A percentile compares a stretch with the other conserved stretches of the same genome.
Conservation (phyloP, 2,888 invertebrate genomes). For the Dynastes hyllus region DNA sequence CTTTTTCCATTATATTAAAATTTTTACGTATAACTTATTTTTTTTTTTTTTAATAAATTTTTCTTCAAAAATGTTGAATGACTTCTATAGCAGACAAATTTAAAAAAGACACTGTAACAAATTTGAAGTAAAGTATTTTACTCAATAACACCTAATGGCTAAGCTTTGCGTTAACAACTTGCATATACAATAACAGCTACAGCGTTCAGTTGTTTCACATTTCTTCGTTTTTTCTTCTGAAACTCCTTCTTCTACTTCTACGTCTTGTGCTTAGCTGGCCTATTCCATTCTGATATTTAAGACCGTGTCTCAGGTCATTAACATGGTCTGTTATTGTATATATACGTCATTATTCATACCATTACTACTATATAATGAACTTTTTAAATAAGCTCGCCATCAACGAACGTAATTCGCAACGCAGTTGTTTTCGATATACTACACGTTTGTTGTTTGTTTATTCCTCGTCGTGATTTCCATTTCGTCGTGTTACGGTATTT, state of each 20-base stretch:
- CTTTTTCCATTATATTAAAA: too few species aligned
- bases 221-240: slow-evolving; percentile 10
- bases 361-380: slow-evolving; percentile 35
- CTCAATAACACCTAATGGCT: too few species aligned
- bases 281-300: slow-evolving; percentile 44
- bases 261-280: slow-evolving; percentile 11
- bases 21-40: too few species aligned
- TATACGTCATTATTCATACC: slow-evolving; percentile 35
- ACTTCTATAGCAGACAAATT: too few species aligned
- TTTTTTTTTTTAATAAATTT: too few species aligned
- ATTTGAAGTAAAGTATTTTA: too few species aligned
- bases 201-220: slow-evolving; percentile 28
- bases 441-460: slow-evolving; percentile 11
- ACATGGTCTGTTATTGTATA: slow-evolving; percentile 36
- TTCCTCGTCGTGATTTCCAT: slow-evolving; percentile 7
- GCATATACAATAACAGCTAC: neutral
- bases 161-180: too few species aligned
- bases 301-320: slow-evolving; percentile 40
- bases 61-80: too few species aligned
- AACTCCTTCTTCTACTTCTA: too few species aligned
- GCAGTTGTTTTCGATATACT: slow-evolving; percentile 14
- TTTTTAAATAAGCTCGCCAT: slow-evolving; percentile 14
- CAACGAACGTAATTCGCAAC: slow-evolving; percentile 10
- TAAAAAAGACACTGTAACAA: too few species aligned
- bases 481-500: neutral